Conservation (phyloP, 2,888 invertebrate species). For the Erannis defoliaria region DNA sequence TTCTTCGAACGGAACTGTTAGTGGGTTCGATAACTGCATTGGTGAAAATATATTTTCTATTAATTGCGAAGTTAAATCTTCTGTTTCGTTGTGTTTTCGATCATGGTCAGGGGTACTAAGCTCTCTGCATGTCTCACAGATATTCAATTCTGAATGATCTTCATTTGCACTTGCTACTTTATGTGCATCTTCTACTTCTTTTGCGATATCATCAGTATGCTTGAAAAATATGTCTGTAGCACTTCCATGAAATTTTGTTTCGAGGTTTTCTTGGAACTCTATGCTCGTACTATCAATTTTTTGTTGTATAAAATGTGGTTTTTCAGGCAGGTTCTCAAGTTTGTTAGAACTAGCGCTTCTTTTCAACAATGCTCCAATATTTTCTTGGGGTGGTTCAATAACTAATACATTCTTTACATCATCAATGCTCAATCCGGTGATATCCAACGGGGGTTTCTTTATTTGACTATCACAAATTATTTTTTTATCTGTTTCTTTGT, state of each 20-base stretch:
- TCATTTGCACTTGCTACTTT: slow-evolving; percentile 29
- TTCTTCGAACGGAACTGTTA: slow-evolving; percentile 66
- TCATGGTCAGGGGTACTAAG: slow-evolving; percentile 57
- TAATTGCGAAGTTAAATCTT: slow-evolving; percentile 71
- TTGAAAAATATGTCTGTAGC: slow-evolving; percentile 26
- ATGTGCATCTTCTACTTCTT: slow-evolving; percentile 9
- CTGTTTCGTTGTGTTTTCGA: slow-evolving; percentile 55
- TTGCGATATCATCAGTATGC: slow-evolving; percentile 17
- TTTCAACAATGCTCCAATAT: slow-evolving; percentile 37
- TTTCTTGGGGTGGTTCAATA: slow-evolving; percentile 43
- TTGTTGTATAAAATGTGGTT: slow-evolving; percentile 8
- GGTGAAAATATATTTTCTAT: slow-evolving; percentile 78
- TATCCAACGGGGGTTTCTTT: slow-evolving; percentile 11
- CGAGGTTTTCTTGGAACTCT: slow-evolving; percentile 4
- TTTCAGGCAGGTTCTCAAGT: slow-evolving; percentile 30
- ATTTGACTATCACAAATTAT: slow-evolving; percentile 26
- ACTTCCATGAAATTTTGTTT: slow-evolving; percentile 5
- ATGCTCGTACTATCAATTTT: slow-evolving; percentile 11
- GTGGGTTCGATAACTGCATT: slow-evolving; percentile 74
- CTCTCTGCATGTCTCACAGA: slow-evolving; percentile 75
- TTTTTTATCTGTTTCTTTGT: slow-evolving; percentile 35
- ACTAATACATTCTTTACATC: slow-evolving; percentile 45
- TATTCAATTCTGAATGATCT: slow-evolving; percentile 64
- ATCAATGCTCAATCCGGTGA: slow-evolving; percentile 32
- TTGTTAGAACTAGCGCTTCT: slow-evolving; percentile 37